Evolutionary conservation across 2,797 vertebrate genomes (phyloP).

Genomic region (Benthosema pterotum): DNA sequence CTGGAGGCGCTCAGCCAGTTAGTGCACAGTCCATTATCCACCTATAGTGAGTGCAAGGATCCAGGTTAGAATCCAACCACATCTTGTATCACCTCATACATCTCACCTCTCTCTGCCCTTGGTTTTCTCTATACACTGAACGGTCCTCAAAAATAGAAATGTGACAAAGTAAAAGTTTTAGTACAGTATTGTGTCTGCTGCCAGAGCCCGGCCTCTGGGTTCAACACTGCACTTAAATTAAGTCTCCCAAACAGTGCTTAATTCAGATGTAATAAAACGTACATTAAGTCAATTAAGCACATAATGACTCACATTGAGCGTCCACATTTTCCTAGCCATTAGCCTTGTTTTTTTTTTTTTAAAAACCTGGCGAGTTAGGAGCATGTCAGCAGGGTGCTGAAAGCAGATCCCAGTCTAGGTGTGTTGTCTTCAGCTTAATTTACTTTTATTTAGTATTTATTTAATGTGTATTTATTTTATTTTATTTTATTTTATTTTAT

Average conservation of each 20-base stretch:
- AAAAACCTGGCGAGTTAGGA: conserved; percentile 40
- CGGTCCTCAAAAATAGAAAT: conserved; percentile 22
- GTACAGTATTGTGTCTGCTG: conserved; percentile 29
- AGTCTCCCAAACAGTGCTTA: conserved; percentile 57
- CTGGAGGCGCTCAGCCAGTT: not conserved
- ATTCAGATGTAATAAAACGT: conserved; percentile 60
- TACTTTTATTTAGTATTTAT: no score
- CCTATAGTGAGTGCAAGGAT: no score
- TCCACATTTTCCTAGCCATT: conserved; percentile 35
- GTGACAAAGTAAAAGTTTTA: no score
- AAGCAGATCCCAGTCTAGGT: conserved; percentile 37
- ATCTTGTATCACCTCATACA: no score
- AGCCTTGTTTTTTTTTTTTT: conserved; percentile 8
- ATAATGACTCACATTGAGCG: conserved; percentile 31
- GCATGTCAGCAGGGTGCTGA: conserved; percentile 23
- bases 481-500: no score
- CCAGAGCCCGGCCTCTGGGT: conserved; percentile 42
- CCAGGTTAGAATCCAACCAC: no score
- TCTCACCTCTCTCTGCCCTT: no score
- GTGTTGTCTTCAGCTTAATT: conserved; percentile 38
- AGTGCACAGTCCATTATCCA: no score
- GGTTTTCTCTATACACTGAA: no score
- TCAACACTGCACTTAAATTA: conserved; percentile 64
- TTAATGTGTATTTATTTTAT: no score
- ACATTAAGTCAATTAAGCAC: conserved; percentile 43